Base-by-base conservation (phyloP, 2,113 vertebrate species). In the Mandrillus leucophaeus region DNA sequence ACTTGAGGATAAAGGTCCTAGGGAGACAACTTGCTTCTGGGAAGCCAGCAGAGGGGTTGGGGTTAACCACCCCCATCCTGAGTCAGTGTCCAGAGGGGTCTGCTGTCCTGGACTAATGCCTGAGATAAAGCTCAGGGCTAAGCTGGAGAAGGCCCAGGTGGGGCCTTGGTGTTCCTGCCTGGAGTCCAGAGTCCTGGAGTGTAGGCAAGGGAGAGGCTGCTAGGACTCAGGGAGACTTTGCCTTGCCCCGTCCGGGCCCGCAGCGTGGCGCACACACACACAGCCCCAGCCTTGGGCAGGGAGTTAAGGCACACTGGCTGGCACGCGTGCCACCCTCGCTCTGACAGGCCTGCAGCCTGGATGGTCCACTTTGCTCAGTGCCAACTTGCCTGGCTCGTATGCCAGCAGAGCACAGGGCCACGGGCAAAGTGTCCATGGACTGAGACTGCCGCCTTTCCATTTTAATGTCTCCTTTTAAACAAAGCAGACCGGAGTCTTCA, bases 391-490 rank as follows among this genome's bases (percentile, higher is more conserved):
- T 76, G 43, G 61, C 7, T 55, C 0, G 1, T 38, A 32, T 0
- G 25, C 57, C 94, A 96, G 81, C 30, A 61, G 72, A 73, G 59
- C 66, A 73, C 64, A 35, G 61, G 82, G 57, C 89, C 70, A 61
- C 0, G n/a, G 76, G 55, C 72, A 97, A 57, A 76, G 78, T 16
- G 16, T 88, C 48, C 81, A 45, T 2, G 7, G 40, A 8, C 72
- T 18, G 84, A 75, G 82, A 10, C 27, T 86, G 93, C 22, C 8
- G 61, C 59, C 52, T 93, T 89, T 84, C 64, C 7, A 32, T 50
- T 17, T 59, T 4, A 91, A 90, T 57, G 82, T 57, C 61, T 96
- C 43, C 64, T 78, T 87, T 89, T 85, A 75, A 88, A 95, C 72
- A 90, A 73, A 95, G 96, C 72, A 61, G 78, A 72, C 2, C 1